Conservation (phyloP, 2,113 vertebrate species). For the Conger conger region DNA sequence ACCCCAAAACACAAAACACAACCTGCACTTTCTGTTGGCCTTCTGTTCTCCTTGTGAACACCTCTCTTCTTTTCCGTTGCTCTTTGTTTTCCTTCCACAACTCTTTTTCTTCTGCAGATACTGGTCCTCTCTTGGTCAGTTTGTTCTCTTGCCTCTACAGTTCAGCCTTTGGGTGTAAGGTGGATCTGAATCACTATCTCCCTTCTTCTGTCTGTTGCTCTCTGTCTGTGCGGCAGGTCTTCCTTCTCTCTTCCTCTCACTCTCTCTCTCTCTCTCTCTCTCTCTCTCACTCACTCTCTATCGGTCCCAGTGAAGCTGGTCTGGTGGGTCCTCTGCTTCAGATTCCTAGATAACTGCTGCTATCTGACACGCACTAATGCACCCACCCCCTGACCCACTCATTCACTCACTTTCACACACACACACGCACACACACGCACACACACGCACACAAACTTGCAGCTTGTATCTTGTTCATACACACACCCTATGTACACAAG, state of each 20-base stretch:
- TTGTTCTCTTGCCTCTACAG: neutral
- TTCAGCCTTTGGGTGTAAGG: neutral
- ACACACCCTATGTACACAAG: neutral
- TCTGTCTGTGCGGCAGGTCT: neutral
- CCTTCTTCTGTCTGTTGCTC: constrained; percentile 20
- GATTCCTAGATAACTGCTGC: constrained; percentile 74
- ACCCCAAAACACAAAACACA: neutral
- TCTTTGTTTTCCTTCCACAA: neutral
- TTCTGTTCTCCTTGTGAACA: neutral
- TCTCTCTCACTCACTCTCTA: constrained; percentile 26
- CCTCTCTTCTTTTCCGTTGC: constrained; percentile 9
- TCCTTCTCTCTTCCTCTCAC: constrained; percentile 20
- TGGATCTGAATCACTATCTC: neutral
- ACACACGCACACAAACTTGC: constrained; percentile 32
- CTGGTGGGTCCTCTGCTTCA: constrained; percentile 65
- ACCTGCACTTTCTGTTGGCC: neutral
- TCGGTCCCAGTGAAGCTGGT: constrained; percentile 43
- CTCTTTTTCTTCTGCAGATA: neutral
- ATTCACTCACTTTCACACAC: constrained; percentile 25
- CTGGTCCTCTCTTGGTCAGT: neutral
- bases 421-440: constrained; percentile 36
- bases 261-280: constrained; percentile 11
- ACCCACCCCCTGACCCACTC: constrained; percentile 57
- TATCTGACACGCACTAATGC: constrained; percentile 67
- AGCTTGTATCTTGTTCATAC: neutral